phyloP scores from a whole-genome alignment of 2,888 invertebrate species.

The Dyspetes luteomarginatus region DNA sequence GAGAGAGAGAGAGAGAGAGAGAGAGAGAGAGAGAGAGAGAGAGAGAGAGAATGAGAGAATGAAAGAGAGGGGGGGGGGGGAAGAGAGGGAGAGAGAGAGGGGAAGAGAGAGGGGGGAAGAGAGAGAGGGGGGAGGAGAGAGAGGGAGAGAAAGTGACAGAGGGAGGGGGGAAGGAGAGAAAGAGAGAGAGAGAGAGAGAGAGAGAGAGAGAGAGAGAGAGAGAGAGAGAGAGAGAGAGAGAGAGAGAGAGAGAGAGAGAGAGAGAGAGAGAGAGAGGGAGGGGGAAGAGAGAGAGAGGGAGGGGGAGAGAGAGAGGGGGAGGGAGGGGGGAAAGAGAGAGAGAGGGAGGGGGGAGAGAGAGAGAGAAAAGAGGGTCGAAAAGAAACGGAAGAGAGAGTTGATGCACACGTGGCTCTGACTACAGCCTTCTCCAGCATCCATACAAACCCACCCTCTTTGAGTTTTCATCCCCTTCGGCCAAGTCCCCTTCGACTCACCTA shows the following conservation, averaged over 20 bases:
- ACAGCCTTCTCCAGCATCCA: not conserved
- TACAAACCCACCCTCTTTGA: not conserved
- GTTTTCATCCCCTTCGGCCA: not conserved
- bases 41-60: not conserved
- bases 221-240: conserved; percentile 31
- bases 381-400: not conserved
- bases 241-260: conserved; percentile 18
- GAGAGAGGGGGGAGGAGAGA: not conserved
- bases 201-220: not conserved
- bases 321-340: conserved; percentile 25
- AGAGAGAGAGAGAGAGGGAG: conserved; percentile 4
- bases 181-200: conserved; percentile 8
- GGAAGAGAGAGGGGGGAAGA: not conserved
- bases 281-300: not conserved
- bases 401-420: not conserved
- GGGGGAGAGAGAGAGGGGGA: conserved; percentile 19
- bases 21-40: not conserved
- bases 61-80: not conserved
- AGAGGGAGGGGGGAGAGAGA: not conserved
- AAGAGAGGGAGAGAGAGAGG: not conserved
- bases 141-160: too few relatives aligned
- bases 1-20: not conserved
- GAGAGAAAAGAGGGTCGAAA: not conserved
- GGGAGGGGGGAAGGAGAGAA: not conserved
- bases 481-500: not conserved